Conservation (phyloP, 1,140 invertebrate species). For the Calosoma granatense region DNA sequence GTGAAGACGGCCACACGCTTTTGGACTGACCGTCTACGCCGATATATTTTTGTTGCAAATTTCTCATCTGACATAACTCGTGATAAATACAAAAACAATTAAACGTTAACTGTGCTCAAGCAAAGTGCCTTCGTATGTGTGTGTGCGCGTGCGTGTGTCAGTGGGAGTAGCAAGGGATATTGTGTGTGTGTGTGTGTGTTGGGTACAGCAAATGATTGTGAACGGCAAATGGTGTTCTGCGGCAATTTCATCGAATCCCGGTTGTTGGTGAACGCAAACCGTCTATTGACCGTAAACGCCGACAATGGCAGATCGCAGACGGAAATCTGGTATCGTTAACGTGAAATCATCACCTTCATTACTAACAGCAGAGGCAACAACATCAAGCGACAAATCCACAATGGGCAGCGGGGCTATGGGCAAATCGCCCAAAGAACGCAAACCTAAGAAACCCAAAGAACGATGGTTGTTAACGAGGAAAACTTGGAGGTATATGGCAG, state of each 20-base stretch:
- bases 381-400: background rate
- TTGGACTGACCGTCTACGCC: background rate
- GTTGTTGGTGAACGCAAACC: no score
- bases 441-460: conserved; percentile 48
- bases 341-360: background rate
- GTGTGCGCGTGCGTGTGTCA: background rate
- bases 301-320: background rate
- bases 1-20: background rate
- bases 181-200: no score
- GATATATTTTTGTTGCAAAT: background rate
- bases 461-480: conserved; percentile 78
- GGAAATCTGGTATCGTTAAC: background rate
- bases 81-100: background rate
- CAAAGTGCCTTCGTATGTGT: background rate
- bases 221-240: no score
- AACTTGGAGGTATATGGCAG: conserved; percentile 84
- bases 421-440: conserved; percentile 41
- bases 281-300: background rate
- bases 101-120: background rate
- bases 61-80: background rate
- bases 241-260: no score
- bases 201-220: no score
- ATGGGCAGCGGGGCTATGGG: conserved; percentile 31
- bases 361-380: background rate
- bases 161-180: background rate